phyloP scores from a whole-genome alignment of 2,888 invertebrate genomes.

The Metopia argyrocephala region DNA sequence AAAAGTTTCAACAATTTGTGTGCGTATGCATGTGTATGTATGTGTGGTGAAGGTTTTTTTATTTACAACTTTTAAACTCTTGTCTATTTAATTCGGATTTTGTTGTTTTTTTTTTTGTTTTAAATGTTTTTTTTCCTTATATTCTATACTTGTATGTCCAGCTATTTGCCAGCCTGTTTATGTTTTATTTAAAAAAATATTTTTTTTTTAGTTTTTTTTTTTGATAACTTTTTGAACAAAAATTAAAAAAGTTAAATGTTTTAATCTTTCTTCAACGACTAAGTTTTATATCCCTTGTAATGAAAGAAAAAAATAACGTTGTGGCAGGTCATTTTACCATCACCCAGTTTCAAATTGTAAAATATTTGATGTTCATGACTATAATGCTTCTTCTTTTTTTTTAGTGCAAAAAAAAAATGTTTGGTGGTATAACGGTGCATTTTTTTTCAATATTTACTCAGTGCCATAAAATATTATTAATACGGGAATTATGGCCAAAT shows the following conservation, averaged over 20 bases:
- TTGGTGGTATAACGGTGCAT: no score
- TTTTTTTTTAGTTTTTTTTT: background rate
- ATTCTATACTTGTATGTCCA: no score
- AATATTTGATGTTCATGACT: background rate
- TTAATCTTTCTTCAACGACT: constrained; percentile 30
- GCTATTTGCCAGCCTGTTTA: constrained; percentile 4
- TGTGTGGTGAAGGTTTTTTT: no score
- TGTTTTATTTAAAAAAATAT: background rate
- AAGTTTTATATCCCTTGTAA: constrained; percentile 9
- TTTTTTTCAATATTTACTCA: background rate
- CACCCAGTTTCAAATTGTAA: constrained; percentile 20
- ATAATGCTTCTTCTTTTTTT: background rate
- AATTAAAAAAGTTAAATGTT: constrained; percentile 56
- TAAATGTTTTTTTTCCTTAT: background rate
- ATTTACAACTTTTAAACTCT: no score
- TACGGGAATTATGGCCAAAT: background rate
- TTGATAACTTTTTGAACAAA: constrained; percentile 32
- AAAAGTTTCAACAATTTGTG: constrained; percentile 32
- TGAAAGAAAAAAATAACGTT: constrained; percentile 33
- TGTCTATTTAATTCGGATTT: constrained; percentile 46
- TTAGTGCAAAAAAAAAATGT: background rate
- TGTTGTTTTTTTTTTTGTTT: background rate
- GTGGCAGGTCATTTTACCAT: constrained; percentile 31
- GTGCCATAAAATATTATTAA: background rate
- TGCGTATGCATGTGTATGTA: no score